Base-by-base conservation (phyloP, 2,888 invertebrate species). In the Diarsia dahlii region DNA sequence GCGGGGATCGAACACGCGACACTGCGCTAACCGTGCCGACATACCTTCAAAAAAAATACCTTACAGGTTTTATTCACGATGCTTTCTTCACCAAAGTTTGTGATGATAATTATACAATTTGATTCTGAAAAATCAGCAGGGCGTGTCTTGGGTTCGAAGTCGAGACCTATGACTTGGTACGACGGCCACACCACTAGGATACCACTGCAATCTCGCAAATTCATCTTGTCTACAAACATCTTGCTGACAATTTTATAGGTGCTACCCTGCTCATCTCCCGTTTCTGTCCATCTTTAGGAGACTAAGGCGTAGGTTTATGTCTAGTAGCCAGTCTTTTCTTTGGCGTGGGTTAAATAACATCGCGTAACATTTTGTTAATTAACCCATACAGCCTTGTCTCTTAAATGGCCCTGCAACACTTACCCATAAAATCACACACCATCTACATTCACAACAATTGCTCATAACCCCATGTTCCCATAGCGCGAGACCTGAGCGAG, bases 381-480 rank as follows among this genome's bases (percentile, higher is more conserved):
- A 50, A 23, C n/a, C 50, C 18, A 39, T 23, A 50, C 3, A 72
- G 52, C 15, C 15, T 39, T 28, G 28, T 58, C 13, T 48, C 46
- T n/a, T 45, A 12, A 28, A 23, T 39, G 45, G n/a, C 23, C 39
- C 20, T 56, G n/a, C 2, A 39, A 62, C 58, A n/a, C 63, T 69
- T 48, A 46, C 3, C 48, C 50, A 74, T 75, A 39, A 46, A 76
- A 64, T 69, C 62, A 74, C 78, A 63, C 69, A 45, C 50, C 54
- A n/a, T 71, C 56, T 58, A 63, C 74, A 71, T 73, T 68, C 70
- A 60, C 70, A 80, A 81, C 80, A 74, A 84, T 83, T 54, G 81
- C 58, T 74, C 81, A 81, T 84, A 83, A 78, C 74, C 50, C 64
- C 50, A 45, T 79, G 71, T 84, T 82, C 85, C 71, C 82, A 82